Evolutionary conservation across 2,888 invertebrate species (phyloP).

Genomic region (Himalopsyche anomala): DNA sequence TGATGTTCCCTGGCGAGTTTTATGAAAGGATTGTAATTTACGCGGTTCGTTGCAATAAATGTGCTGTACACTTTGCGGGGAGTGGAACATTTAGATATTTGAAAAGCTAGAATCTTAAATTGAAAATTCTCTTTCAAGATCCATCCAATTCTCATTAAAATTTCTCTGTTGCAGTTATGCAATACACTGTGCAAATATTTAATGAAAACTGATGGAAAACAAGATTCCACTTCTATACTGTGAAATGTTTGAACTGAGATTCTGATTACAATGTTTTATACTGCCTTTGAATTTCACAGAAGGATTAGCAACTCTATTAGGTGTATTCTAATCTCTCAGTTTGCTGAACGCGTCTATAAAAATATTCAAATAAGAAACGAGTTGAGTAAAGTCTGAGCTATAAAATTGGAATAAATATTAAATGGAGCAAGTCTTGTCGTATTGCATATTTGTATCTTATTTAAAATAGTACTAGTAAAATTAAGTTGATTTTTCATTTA

Average conservation of each 20-base stretch:
- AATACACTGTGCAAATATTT: constrained; percentile 61
- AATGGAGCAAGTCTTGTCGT: no score
- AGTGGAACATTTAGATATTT: constrained; percentile 5
- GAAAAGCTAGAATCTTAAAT: constrained; percentile 55
- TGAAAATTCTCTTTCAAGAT: constrained; percentile 61
- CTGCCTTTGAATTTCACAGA: constrained; percentile 37
- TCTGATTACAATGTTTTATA: constrained; percentile 40
- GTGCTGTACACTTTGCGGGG: constrained; percentile 22
- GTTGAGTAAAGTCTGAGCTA: no score
- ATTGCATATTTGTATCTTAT: no score
- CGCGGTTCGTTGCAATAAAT: constrained; percentile 39
- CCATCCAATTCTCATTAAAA: constrained; percentile 63
- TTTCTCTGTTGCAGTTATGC: constrained; percentile 63
- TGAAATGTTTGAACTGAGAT: constrained; percentile 33
- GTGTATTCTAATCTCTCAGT: no score
- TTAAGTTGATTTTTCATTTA: no score
- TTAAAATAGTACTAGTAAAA: no score
- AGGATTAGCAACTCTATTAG: constrained; percentile 18
- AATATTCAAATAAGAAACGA: no score
- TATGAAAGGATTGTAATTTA: constrained; percentile 27
- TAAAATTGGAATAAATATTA: no score
- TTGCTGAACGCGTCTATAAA: not conserved
- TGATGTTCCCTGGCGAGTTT: not conserved
- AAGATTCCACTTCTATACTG: constrained; percentile 35
- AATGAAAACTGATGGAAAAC: constrained; percentile 59